phyloP scores from a whole-genome alignment of 1,140 invertebrate genomes.

The Drosophila micromelanica region DNA sequence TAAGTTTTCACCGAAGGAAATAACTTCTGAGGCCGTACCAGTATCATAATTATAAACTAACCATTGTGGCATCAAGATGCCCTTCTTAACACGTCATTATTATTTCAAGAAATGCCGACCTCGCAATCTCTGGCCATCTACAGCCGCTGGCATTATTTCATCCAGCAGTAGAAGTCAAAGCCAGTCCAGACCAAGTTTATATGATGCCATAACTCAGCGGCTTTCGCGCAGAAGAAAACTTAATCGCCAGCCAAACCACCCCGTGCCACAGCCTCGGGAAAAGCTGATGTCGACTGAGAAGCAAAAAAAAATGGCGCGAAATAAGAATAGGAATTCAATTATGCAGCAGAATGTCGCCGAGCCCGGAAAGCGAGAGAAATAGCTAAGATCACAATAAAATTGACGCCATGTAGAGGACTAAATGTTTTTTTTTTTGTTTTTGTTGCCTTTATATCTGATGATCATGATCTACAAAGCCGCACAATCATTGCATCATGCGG shows the following conservation, averaged over 20 bases:
- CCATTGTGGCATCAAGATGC: slow-evolving; percentile 68
- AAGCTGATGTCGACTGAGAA: slow-evolving; percentile 1
- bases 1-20: neutral
- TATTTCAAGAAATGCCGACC: slow-evolving; percentile 53
- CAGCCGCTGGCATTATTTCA: slow-evolving; percentile 30
- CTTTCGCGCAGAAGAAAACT: slow-evolving; percentile 27
- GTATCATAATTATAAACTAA: slow-evolving; percentile 77
- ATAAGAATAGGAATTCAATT: slow-evolving; percentile 76
- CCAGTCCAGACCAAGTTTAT: slow-evolving; percentile 61
- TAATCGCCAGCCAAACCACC: neutral
- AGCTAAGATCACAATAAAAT: neutral
- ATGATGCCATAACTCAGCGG: slow-evolving; percentile 72
- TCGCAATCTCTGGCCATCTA: slow-evolving; percentile 59
- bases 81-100: slow-evolving; percentile 73
- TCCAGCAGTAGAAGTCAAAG: slow-evolving; percentile 22
- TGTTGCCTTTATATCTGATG: slow-evolving; percentile 14
- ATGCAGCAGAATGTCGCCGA: slow-evolving; percentile 78
- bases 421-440: neutral
- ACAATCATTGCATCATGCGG: slow-evolving; percentile 47
- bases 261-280: neutral
- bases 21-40: slow-evolving; percentile 25
- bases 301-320: slow-evolving; percentile 38
- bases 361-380: slow-evolving; percentile 32
- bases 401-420: slow-evolving; percentile 1
- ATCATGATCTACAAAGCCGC: slow-evolving; percentile 73